A percentile compares a stretch with the other conserved stretches of the same genome.
These are phyloP conservation scores for Zygaena filipendulae DNA, from an alignment of 2,888 invertebrate genomes.

Conservation along the genomic window DNA sequence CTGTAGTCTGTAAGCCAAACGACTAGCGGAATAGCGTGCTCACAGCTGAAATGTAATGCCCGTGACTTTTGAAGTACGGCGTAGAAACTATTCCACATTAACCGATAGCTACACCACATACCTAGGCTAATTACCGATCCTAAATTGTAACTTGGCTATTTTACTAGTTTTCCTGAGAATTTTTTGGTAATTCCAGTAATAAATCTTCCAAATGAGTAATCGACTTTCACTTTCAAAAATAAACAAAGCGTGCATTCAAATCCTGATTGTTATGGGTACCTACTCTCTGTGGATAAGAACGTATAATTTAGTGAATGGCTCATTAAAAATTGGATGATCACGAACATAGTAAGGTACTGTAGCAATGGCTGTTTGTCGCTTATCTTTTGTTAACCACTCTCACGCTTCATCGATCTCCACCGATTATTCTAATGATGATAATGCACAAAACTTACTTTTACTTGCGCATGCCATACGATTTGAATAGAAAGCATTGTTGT, in stretches of 20 bases:
- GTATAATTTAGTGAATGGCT: slow-evolving; percentile 50
- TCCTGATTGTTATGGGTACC: slow-evolving; percentile 38
- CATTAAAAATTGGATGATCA: slow-evolving; percentile 35
- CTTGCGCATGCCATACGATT: slow-evolving; percentile 26
- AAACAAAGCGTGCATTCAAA: slow-evolving; percentile 36
- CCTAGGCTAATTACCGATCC: no score
- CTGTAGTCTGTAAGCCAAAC: no score
- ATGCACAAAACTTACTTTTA: slow-evolving; percentile 43
- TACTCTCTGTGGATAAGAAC: slow-evolving; percentile 48
- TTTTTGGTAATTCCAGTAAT: no score
- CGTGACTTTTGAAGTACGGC: slow-evolving; percentile 31
- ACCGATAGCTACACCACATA: no score
- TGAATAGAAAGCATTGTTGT: slow-evolving; percentile 40
- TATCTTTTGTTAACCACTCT: slow-evolving; percentile 32
- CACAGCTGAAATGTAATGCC: slow-evolving; percentile 43
- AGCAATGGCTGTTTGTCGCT: slow-evolving; percentile 37
- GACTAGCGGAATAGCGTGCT: slow-evolving; percentile 43
- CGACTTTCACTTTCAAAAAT: slow-evolving; percentile 45
- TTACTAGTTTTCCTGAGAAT: no score
- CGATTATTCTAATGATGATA: slow-evolving; percentile 42
- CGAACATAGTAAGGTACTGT: slow-evolving; percentile 37
- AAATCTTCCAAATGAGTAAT: slow-evolving; percentile 15
- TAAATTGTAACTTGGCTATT: no score
- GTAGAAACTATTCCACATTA: no score
- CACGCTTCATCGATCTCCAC: slow-evolving; percentile 36